Conservation (phyloP, 1,140 invertebrate genomes). For the Ceratina japonica region DNA sequence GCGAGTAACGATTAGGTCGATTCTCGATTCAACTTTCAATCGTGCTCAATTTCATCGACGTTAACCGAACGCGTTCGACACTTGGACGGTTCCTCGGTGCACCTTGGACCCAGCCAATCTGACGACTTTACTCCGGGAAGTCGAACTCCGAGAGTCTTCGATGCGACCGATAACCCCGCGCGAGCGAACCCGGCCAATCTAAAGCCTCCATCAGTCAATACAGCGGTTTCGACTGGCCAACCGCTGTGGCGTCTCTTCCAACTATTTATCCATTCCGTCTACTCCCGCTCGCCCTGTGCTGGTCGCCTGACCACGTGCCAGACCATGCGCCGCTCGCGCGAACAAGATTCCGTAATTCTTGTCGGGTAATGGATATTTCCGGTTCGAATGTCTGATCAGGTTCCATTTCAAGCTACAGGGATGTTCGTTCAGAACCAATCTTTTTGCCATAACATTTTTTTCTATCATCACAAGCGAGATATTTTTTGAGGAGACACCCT, state of each 20-base stretch:
- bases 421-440: no score
- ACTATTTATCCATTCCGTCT: conserved; percentile 37
- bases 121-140: conserved; percentile 30
- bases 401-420: background rate
- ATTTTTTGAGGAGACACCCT: no score
- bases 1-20: no score
- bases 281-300: background rate
- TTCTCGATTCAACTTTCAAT: background rate
- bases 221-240: conserved; percentile 23
- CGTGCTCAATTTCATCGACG: conserved; percentile 8
- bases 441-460: no score
- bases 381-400: background rate
- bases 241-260: conserved; percentile 29
- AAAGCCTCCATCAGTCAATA: conserved; percentile 44
- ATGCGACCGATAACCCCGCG: conserved; percentile 12
- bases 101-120: conserved; percentile 22
- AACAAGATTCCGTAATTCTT: background rate
- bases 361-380: background rate
- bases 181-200: conserved; percentile 34
- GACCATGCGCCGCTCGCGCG: background rate
- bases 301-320: conserved; percentile 12
- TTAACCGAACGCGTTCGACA: conserved; percentile 4
- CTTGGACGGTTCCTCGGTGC: conserved; percentile 7
- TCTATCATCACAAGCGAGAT: no score
- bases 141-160: conserved; percentile 24